These are phyloP conservation scores for Hydrophis major DNA, from an alignment of 2,797 vertebrate species.

Conservation along the genomic window DNA sequence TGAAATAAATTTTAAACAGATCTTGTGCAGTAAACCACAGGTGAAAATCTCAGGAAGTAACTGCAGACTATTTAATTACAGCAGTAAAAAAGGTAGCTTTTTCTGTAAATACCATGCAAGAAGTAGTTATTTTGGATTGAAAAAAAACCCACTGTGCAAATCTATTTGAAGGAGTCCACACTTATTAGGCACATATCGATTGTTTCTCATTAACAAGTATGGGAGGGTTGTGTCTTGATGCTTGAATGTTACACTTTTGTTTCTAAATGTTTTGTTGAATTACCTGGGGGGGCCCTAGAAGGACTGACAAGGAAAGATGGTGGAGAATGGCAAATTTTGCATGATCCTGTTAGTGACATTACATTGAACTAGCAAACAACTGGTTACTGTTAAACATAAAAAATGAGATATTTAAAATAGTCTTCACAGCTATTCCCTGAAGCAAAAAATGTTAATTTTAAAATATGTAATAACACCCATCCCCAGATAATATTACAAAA, in stretches of 20 bases:
- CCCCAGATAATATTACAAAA: background rate
- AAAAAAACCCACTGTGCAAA: background rate
- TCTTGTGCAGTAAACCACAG: background rate
- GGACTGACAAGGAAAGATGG: background rate
- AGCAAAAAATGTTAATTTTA: background rate
- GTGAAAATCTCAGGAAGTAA: background rate
- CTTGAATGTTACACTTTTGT: background rate
- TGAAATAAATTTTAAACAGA: background rate
- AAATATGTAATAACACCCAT: background rate
- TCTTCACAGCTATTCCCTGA: background rate
- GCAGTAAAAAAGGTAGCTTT: background rate
- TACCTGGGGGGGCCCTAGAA: background rate
- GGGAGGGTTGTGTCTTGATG: rapidly evolving
- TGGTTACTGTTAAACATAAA: background rate
- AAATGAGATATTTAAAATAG: background rate
- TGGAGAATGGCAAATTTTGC: background rate
- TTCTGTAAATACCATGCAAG: background rate
- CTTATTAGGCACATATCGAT: background rate
- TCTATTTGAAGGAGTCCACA: background rate
- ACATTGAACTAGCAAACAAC: background rate
- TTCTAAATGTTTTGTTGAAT: background rate
- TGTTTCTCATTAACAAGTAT: background rate
- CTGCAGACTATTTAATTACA: background rate
- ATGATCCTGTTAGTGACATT: background rate
- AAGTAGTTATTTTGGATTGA: background rate